Evolutionary conservation across 2,113 vertebrate genomes (phyloP).

Genomic region (Psilopogon haemacephalus): DNA sequence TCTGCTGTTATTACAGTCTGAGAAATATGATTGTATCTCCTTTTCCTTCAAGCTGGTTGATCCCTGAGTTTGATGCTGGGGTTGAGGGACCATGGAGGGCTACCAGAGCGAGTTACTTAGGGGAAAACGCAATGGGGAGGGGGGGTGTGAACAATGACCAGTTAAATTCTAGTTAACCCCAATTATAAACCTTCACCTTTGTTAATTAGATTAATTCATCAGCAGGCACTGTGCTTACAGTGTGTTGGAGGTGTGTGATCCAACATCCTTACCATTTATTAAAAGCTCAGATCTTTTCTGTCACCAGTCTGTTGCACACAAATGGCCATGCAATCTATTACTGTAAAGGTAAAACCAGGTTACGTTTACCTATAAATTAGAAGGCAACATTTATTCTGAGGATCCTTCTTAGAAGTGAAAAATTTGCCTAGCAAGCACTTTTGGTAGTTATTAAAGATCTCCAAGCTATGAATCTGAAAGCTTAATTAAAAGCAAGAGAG

Average conservation of each 20-base stretch:
- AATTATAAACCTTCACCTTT: constrained; percentile 81
- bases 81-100: constrained; percentile 26
- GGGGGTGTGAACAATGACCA: constrained; percentile 75
- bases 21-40: constrained; percentile 37
- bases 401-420: constrained; percentile 46
- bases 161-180: constrained; percentile 82
- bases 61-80: constrained; percentile 40
- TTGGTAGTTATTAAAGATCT: constrained; percentile 75
- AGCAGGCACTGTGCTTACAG: constrained; percentile 64
- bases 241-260: constrained; percentile 28
- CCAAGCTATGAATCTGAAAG: constrained; percentile 70
- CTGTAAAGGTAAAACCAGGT: constrained; percentile 69
- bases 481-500: constrained; percentile 74
- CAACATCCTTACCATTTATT: constrained; percentile 59
- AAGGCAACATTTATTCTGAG: constrained; percentile 56
- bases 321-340: constrained; percentile 49
- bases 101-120: constrained; percentile 42
- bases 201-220: constrained; percentile 80
- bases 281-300: constrained; percentile 64
- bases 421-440: constrained; percentile 70
- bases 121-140: constrained; percentile 20
- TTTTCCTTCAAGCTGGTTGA: constrained; percentile 51
- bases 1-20: constrained; percentile 49
- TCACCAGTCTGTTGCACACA: constrained; percentile 36
- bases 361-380: constrained; percentile 70